Evolutionary conservation across 2,113 vertebrate species (phyloP), one percentile per base, ranked within the genome.

Genomic region (Dryoscopus gambensis): DNA sequence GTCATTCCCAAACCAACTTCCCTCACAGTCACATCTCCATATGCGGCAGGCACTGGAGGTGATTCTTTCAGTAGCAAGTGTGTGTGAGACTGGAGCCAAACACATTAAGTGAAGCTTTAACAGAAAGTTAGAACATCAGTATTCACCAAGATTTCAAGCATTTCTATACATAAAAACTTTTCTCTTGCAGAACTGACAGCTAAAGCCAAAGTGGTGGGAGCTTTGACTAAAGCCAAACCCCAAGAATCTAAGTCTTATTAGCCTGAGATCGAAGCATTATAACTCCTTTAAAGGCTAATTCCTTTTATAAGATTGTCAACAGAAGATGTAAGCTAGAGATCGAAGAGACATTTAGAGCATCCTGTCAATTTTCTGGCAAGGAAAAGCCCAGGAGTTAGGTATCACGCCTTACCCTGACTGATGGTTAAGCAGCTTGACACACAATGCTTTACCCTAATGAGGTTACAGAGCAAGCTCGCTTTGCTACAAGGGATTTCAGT

Each of bases 151-250:
- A 30, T 55, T 73, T 89, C 76, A 88, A 78, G 44, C 10, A 67
- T 33, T 73, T 50, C 53, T 50, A 2, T 5, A 46, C 1, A 4
- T n/a, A 31, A 15, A 49, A 84, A 70, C 79, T 70, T 50, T 40
- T 12, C 33, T 74, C 52, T 81, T 44, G 56, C 17, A 78, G 52
- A 84, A 31, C 47, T 84, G 47, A 84, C 23, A 90, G 28, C 67
- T 68, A 95, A 96, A 96, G 90, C 95, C 96, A 95, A 65, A 96
- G 96, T 71, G 93, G 95, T 56, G 5, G 44, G 9, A 95, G 30
- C 19, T 92, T 35, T 56, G 60, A 71, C 71, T 60, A 64, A 90
- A 81, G 80, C n/a, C 60, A 69, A 55, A 84, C 44, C 42, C 17
- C 42, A 93, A 77, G 64, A 77, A 77, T 13, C 12, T 44, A 59